phyloP scores from a whole-genome alignment of 2,888 invertebrate genomes.

The Epistrophe eligans region DNA sequence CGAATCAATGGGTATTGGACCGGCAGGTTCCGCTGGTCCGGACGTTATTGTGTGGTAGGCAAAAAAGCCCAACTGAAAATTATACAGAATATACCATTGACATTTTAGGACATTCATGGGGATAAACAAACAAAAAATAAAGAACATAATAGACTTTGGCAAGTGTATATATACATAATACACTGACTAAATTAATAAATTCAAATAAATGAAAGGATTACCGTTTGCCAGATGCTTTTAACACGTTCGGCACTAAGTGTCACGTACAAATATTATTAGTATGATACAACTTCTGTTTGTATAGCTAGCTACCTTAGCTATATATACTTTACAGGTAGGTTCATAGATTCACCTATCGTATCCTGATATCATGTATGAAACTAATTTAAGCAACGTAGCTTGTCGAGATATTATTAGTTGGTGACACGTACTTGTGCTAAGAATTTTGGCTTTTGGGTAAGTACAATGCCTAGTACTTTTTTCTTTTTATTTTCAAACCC shows the following conservation, averaged over 20 bases:
- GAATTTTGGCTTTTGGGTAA: slow-evolving; percentile 6
- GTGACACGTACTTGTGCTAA: slow-evolving; percentile 28
- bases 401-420: slow-evolving; percentile 16
- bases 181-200: slow-evolving; percentile 41
- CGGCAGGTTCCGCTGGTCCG: slow-evolving; percentile 92
- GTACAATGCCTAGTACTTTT: slow-evolving; percentile 7
- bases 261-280: slow-evolving; percentile 33
- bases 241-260: slow-evolving; percentile 24
- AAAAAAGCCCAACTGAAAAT: slow-evolving; percentile 94
- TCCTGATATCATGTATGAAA: slow-evolving; percentile 16
- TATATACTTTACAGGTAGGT: not conserved
- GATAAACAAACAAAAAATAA: not conserved
- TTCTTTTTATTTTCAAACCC: not conserved
- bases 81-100: slow-evolving; percentile 54
- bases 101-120: not conserved
- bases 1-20: slow-evolving; percentile 96
- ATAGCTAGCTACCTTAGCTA: not conserved
- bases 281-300: slow-evolving; percentile 23
- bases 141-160: slow-evolving; percentile 6
- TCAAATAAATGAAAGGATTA: slow-evolving; percentile 40
- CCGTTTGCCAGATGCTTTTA: slow-evolving; percentile 35
- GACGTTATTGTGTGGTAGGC: slow-evolving; percentile 93
- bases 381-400: slow-evolving; percentile 22
- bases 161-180: not conserved
- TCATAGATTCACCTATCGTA: not conserved